These are phyloP conservation scores for Florisuga fusca DNA, from an alignment of 2,797 vertebrate genomes.

Conservation along the genomic window DNA sequence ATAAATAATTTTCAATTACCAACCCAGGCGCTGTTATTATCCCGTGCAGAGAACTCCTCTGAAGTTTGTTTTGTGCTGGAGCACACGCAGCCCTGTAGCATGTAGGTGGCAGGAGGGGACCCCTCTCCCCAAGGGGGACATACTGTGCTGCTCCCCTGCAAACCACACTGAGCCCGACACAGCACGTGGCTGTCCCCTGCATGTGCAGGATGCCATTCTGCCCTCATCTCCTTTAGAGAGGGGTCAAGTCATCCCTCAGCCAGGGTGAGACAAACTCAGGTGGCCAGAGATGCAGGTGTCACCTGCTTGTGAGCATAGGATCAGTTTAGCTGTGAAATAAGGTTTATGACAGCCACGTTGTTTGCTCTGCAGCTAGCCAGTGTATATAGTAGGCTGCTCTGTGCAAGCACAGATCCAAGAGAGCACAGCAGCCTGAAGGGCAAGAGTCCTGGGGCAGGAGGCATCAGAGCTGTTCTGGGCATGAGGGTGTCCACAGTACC, in stretches of 20 bases:
- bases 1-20: constrained; percentile 83
- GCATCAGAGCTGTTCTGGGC: not conserved
- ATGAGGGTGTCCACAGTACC: not conserved
- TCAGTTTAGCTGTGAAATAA: not conserved
- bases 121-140: not conserved
- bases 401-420: not conserved
- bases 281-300: not conserved
- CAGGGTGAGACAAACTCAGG: not conserved
- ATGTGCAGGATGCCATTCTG: not conserved
- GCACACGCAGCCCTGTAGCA: not conserved
- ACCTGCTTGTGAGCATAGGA: not conserved
- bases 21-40: constrained; percentile 56
- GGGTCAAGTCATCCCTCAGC: not conserved
- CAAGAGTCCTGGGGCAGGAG: not conserved
- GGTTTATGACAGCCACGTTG: not conserved
- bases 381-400: not conserved
- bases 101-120: not conserved
- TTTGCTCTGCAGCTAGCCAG: not conserved
- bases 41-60: constrained; percentile 55
- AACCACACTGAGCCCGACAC: fast-evolving
- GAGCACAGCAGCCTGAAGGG: not conserved
- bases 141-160: not conserved
- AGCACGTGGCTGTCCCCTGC: not conserved
- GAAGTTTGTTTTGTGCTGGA: constrained; percentile 60
- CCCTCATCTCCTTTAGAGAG: not conserved